A percentile compares a stretch with the other conserved stretches of the same genome.
Conservation (phyloP, 2,888 invertebrate genomes). For the Hydropsyche betteni region DNA sequence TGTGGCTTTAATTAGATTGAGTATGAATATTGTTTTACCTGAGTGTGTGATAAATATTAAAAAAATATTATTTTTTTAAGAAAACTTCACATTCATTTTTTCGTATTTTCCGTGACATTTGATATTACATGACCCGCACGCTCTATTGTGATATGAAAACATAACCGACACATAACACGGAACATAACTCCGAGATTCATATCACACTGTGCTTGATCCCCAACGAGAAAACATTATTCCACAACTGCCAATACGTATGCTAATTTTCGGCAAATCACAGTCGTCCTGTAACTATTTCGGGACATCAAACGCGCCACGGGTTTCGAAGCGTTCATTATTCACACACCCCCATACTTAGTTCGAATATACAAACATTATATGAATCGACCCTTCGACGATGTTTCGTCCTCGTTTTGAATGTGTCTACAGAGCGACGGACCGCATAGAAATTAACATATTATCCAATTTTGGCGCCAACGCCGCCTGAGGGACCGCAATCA, state of each 20-base stretch:
- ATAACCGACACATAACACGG: too few species aligned
- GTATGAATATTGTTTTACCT: too few species aligned
- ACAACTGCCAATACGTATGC: neutral
- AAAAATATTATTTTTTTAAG: too few species aligned
- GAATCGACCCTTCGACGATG: neutral
- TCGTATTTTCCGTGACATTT: too few species aligned
- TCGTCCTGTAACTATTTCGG: neutral
- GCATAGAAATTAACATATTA: slow-evolving; percentile 35
- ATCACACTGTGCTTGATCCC: neutral
- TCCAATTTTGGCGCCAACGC: slow-evolving; percentile 29
- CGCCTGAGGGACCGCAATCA: slow-evolving; percentile 29
- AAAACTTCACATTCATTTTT: too few species aligned
- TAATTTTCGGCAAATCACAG: neutral
- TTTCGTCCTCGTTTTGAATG: neutral
- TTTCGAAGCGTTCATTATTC: neutral
- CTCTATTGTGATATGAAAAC: too few species aligned
- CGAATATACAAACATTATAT: neutral
- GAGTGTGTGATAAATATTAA: too few species aligned
- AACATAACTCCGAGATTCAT: neutral
- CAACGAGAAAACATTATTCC: neutral
- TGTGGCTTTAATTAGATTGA: too few species aligned
- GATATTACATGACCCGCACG: too few species aligned
- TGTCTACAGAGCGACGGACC: neutral
- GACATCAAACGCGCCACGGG: neutral
- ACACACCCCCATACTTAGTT: neutral